These are phyloP conservation scores for Anthoscopus minutus DNA, from an alignment of 2,113 vertebrate species.

Conservation along the genomic window DNA sequence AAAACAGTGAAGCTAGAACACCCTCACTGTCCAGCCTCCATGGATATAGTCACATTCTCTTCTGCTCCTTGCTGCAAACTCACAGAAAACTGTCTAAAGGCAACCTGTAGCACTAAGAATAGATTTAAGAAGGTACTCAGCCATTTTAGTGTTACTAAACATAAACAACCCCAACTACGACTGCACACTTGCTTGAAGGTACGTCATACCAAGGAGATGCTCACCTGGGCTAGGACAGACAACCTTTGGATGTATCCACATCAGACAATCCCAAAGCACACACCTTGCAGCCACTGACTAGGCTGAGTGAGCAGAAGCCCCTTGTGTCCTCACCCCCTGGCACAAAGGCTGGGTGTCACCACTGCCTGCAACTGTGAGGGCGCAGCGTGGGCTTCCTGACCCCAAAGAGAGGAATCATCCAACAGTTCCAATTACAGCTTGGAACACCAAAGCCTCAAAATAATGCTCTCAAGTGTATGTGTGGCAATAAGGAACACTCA, in stretches of 20 bases:
- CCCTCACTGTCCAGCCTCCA: not conserved
- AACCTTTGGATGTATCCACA: not conserved
- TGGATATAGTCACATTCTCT: not conserved
- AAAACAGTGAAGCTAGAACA: not conserved
- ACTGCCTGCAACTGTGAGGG: rapidly evolving
- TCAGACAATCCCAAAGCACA: rapidly evolving
- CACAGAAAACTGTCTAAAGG: not conserved
- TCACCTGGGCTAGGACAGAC: not conserved
- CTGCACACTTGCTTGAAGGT: not conserved
- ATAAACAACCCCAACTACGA: not conserved
- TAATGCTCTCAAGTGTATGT: not conserved
- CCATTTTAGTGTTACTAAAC: rapidly evolving
- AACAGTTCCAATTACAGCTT: not conserved
- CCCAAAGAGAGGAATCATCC: not conserved
- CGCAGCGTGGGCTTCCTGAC: rapidly evolving
- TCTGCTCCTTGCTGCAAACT: not conserved
- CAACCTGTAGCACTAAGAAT: not conserved
- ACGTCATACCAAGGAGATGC: not conserved
- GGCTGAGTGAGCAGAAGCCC: not conserved
- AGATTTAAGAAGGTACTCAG: not conserved
- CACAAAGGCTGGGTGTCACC: rapidly evolving
- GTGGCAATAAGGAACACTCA: not conserved
- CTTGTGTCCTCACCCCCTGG: rapidly evolving
- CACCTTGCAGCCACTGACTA: not conserved
- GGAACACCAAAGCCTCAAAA: not conserved